Evolutionary conservation across 2,113 vertebrate species (phyloP).

Genomic region (Mesoclemmys tuberculata): DNA sequence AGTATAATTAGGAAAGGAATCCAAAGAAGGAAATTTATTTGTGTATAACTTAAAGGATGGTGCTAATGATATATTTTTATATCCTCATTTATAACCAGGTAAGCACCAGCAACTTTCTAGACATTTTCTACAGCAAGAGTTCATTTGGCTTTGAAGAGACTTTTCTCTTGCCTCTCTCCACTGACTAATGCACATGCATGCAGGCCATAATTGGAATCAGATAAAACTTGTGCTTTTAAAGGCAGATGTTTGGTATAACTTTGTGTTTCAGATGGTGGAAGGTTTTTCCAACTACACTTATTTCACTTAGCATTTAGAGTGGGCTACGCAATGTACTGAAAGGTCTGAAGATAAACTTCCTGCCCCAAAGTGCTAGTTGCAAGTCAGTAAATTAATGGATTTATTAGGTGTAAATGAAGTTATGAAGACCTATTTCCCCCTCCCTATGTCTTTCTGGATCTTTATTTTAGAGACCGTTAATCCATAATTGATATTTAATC

Average conservation of each 20-base stretch:
- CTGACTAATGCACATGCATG: neutral
- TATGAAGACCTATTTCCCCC: neutral
- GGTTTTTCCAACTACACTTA: neutral
- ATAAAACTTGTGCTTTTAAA: neutral
- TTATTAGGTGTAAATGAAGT: neutral
- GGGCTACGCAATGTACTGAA: neutral
- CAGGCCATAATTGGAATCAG: neutral
- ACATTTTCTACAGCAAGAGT: neutral
- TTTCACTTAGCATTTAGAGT: neutral
- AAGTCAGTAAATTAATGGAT: neutral
- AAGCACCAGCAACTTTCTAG: neutral
- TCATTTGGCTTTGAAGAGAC: neutral
- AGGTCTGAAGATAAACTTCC: neutral
- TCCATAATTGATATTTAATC: neutral
- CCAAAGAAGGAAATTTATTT: neutral
- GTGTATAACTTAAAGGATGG: neutral
- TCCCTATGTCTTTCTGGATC: neutral
- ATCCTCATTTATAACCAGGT: neutral
- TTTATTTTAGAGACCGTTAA: neutral
- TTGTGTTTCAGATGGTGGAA: no score
- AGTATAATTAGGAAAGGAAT: neutral
- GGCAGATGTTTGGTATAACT: neutral
- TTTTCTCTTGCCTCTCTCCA: neutral
- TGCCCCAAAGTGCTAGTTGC: neutral
- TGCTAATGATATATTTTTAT: neutral